phyloP scores from a whole-genome alignment of 2,888 invertebrate species.

The Synergus itoensis region DNA sequence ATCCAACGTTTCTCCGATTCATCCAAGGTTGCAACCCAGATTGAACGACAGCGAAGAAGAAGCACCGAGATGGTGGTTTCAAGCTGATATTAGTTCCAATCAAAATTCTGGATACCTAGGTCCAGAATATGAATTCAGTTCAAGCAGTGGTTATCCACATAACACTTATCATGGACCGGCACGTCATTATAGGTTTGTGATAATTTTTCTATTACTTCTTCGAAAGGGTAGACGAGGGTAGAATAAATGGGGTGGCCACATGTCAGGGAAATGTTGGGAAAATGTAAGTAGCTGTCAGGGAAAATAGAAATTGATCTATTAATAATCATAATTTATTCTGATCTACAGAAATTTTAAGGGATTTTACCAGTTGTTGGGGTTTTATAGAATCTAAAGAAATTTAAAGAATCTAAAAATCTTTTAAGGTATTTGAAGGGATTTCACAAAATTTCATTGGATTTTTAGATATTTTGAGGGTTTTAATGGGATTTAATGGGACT shows the following conservation, averaged over 20 bases:
- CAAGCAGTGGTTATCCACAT: slow-evolving; percentile 84
- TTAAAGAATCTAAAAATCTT: too few species aligned
- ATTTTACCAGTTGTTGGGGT: too few species aligned
- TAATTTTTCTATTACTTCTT: background rate
- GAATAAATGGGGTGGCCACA: background rate
- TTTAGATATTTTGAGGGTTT: too few species aligned
- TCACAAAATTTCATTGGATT: too few species aligned
- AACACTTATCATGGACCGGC: slow-evolving; percentile 95
- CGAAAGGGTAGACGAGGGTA: background rate
- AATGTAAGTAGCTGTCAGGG: too few species aligned
- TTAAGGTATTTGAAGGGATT: too few species aligned
- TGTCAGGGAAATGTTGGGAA: too few species aligned
- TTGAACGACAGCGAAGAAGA: slow-evolving; percentile 66
- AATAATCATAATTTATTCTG: too few species aligned
- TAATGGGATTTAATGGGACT: too few species aligned
- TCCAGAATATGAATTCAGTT: slow-evolving; percentile 81
- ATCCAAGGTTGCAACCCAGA: slow-evolving; percentile 87
- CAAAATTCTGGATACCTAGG: slow-evolving; percentile 74
- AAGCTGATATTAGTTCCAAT: slow-evolving; percentile 63
- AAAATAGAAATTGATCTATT: too few species aligned
- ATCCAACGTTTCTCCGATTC: slow-evolving; percentile 91
- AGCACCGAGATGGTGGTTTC: slow-evolving; percentile 54
- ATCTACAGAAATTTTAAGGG: too few species aligned
- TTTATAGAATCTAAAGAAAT: too few species aligned
- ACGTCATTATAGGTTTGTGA: slow-evolving; percentile 82